Conservation (phyloP, 2,888 invertebrate genomes). For the Acanthosepion lycidas region DNA sequence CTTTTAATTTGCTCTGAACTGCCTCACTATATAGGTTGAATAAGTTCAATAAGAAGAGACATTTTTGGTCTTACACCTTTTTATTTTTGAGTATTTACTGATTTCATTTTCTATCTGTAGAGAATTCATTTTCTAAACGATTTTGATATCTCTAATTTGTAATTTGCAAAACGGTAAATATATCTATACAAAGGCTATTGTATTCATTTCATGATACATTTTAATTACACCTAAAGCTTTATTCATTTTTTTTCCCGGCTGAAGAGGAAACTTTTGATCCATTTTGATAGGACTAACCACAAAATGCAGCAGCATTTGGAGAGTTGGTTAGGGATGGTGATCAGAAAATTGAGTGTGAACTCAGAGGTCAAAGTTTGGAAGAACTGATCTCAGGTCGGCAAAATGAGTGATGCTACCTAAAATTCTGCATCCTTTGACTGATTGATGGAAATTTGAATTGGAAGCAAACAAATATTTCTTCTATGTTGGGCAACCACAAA, state of each 20-base stretch:
- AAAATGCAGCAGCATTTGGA: background rate
- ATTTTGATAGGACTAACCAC: background rate
- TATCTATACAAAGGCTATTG: background rate
- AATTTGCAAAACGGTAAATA: background rate
- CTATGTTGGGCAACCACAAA: background rate
- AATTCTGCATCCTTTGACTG: background rate
- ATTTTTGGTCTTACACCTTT: no score
- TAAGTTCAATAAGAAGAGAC: no score
- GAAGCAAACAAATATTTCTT: background rate
- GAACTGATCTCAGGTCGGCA: background rate
- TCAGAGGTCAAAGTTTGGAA: background rate
- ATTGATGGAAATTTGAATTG: constrained; percentile 33
- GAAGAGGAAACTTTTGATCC: background rate
- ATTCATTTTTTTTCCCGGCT: background rate
- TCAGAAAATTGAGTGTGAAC: background rate
- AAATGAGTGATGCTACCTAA: background rate
- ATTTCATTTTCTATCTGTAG: no score
- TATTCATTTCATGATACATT: no score
- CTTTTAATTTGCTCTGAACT: no score
- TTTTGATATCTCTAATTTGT: no score
- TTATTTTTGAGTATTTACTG: no score
- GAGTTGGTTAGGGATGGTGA: background rate
- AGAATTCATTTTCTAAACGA: no score
- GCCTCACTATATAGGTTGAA: no score
- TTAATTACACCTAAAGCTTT: background rate